These are phyloP conservation scores for Albula glossodonta DNA, from an alignment of 2,113 vertebrate species.

Conservation along the genomic window DNA sequence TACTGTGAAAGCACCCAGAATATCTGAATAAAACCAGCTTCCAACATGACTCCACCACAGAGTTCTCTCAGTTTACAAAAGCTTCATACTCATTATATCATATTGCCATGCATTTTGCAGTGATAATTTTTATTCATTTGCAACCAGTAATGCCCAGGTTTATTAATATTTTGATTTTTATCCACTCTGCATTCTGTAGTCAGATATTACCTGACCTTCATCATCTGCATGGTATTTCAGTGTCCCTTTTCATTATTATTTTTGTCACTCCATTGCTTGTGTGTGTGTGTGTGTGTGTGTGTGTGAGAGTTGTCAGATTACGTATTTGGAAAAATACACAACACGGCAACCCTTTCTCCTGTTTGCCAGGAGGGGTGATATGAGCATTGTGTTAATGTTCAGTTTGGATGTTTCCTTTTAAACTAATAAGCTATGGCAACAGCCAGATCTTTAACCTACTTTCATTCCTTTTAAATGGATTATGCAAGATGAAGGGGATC, in stretches of 20 bases:
- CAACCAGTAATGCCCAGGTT: no score
- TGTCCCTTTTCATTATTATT: background rate
- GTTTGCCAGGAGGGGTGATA: background rate
- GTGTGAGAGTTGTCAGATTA: background rate
- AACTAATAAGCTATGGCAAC: background rate
- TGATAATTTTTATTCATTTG: background rate
- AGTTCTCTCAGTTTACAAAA: background rate
- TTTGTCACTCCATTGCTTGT: background rate
- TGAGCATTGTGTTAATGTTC: background rate
- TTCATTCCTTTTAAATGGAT: conserved; percentile 2
- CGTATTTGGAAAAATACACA: background rate
- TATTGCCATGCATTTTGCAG: background rate
- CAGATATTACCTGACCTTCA: background rate
- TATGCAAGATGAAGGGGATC: background rate
- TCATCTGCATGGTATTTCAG: background rate
- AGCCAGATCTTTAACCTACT: background rate
- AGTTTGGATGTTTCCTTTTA: background rate
- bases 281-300: background rate
- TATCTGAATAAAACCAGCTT: background rate
- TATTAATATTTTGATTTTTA: background rate
- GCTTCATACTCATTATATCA: background rate
- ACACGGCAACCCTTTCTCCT: background rate
- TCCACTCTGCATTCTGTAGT: background rate
- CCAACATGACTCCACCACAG: background rate
- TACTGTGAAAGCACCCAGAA: background rate